Base-by-base conservation (phyloP, 2,888 invertebrate genomes). In the Entomobrya multifasciata region DNA sequence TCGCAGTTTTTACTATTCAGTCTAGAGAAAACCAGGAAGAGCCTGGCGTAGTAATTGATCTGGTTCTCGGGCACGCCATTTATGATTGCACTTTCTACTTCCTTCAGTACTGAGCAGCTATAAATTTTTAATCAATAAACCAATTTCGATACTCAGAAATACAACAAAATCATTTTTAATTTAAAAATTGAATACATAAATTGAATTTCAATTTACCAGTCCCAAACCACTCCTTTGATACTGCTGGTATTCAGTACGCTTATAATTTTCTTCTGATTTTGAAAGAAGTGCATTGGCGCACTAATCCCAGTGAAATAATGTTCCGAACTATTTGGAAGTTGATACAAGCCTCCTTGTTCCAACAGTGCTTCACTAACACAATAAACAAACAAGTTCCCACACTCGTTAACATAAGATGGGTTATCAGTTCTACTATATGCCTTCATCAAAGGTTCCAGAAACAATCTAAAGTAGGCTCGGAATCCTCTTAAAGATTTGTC, bases 351-450 rank as follows among this genome's bases (percentile, higher is more conserved):
- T 17, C 79, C 85, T 67, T 88, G 88, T n/a, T 87, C n/a, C 17
- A 88, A 17, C 4, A 87, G 67, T 5, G 87, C 88, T 65, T 88
- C 86, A 79, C 88, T 87, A 8, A 88, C 49, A 57, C 88, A 88
- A 22, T 87, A 83, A 1, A 85, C 60, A 1, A 44, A 17, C 10
- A 52, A 20, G 55, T 77, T 62, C 1, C 6, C 22, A 49, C 72
- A 77, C 3, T 78, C 74, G 17, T 41, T 15, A 4, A 60, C 15
- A 49, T 80, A 25, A 1, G 36, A 8, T 3, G 82, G 52, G 2
- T 36, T 62, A 41, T 55, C 74, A 8, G 72, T 52, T 20, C 82
- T 74, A 22, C 57, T 52, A 15, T 87, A 88, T 2, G 88, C 85
- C 13, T 49, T 1, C 3, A 88, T 67, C 1, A 88, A 52, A 2